phyloP scores from a whole-genome alignment of 2,113 vertebrate genomes.

The Myiagra hebetior region DNA sequence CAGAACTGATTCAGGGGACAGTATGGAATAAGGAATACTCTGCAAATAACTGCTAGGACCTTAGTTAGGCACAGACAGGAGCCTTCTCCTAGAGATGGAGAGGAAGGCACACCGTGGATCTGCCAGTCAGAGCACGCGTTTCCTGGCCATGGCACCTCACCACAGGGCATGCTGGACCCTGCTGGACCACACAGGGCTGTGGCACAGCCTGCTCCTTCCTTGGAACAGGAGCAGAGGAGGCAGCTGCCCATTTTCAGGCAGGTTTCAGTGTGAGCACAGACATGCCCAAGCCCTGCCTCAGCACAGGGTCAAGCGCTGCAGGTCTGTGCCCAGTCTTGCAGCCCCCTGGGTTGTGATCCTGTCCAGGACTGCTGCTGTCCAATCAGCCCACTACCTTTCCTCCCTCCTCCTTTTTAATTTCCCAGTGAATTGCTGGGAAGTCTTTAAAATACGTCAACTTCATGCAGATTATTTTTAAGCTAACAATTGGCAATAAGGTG shows the following conservation, averaged over 20 bases:
- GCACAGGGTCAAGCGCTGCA: neutral
- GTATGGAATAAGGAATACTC: neutral
- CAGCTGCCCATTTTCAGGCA: neutral
- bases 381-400: neutral
- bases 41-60: neutral
- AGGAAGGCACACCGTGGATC: rapidly evolving
- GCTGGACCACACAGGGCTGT: neutral
- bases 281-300: neutral
- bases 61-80: neutral
- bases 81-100: neutral
- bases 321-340: neutral
- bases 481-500: neutral
- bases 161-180: neutral
- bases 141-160: neutral
- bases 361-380: neutral
- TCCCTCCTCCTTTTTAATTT: neutral
- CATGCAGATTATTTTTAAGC: neutral
- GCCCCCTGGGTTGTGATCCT: neutral
- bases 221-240: neutral
- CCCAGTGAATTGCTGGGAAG: neutral
- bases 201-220: neutral
- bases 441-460: neutral
- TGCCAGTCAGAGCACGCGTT: rapidly evolving
- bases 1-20: neutral
- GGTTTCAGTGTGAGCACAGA: neutral